Conservation (phyloP, 2,797 vertebrate species). For the Xyrichtys novacula region DNA sequence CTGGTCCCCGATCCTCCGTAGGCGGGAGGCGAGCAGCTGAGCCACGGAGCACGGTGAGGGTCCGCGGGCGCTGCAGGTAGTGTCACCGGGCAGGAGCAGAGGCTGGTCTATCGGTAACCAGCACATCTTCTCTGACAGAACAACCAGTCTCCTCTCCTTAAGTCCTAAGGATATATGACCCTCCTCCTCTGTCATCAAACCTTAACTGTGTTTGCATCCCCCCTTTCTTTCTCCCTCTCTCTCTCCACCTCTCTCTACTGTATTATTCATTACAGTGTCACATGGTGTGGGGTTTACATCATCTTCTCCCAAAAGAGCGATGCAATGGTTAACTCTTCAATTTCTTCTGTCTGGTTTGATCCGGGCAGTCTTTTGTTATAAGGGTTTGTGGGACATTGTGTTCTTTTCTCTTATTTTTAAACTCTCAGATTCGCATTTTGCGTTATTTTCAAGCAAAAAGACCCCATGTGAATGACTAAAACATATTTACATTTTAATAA, state of each 20-base stretch:
- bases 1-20: slow-evolving; percentile 93
- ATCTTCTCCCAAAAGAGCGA: slow-evolving; percentile 90
- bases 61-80: slow-evolving; percentile 77
- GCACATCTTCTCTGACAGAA: slow-evolving; percentile 84
- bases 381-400: slow-evolving; percentile 31
- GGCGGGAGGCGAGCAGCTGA: slow-evolving; percentile 88
- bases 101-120: slow-evolving; percentile 88
- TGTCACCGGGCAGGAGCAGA: slow-evolving; percentile 84
- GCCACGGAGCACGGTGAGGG: slow-evolving; percentile 79
- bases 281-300: slow-evolving; percentile 95
- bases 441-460: neutral
- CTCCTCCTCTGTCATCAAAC: slow-evolving; percentile 68
- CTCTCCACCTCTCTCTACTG: slow-evolving; percentile 66
- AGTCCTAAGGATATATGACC: slow-evolving; percentile 55
- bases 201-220: slow-evolving; percentile 75
- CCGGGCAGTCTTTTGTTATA: slow-evolving; percentile 67
- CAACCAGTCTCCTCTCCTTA: slow-evolving; percentile 30
- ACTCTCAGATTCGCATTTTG: neutral
- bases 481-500: neutral
- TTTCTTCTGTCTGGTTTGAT: slow-evolving; percentile 67
- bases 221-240: slow-evolving; percentile 12
- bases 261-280: slow-evolving; percentile 95
- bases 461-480: accelerated
- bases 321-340: slow-evolving; percentile 87
- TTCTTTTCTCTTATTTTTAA: slow-evolving; percentile 4